A percentile compares a stretch with the other conserved stretches of the same genome.
phyloP scores from a whole-genome alignment of 2,797 vertebrate genomes.

The Muraenolepis orangiensis region DNA sequence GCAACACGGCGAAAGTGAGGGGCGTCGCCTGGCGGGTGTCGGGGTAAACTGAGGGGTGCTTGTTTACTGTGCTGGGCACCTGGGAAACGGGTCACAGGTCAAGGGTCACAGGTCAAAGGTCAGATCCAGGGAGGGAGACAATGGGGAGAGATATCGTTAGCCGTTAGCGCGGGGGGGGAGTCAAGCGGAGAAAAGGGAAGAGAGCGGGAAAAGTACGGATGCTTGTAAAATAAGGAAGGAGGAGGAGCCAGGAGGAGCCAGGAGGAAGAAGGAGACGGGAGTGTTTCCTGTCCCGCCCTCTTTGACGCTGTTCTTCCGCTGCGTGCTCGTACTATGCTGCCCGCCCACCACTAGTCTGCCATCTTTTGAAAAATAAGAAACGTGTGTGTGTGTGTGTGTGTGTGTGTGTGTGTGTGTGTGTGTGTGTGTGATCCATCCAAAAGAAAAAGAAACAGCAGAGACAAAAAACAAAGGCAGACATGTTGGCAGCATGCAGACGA shows the following conservation, averaged over 20 bases:
- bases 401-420: background rate
- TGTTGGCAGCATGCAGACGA: background rate
- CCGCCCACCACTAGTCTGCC: background rate
- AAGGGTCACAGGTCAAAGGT: slow-evolving; percentile 75
- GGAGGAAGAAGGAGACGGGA: background rate
- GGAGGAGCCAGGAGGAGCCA: background rate
- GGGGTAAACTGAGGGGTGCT: slow-evolving; percentile 99
- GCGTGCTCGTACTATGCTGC: background rate
- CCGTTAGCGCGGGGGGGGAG: background rate
- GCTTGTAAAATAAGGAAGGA: background rate
- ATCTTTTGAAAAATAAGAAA: background rate
- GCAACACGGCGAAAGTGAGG: slow-evolving; percentile 98
- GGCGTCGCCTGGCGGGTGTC: slow-evolving; percentile 99
- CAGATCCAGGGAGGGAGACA: slow-evolving; percentile 74
- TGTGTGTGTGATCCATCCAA: background rate
- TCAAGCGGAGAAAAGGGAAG: background rate
- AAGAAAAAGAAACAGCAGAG: no score
- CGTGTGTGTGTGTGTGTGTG: background rate
- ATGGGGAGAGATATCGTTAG: background rate
- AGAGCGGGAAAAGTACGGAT: background rate
- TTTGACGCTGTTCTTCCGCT: background rate
- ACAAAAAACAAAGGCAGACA: background rate
- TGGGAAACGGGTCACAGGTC: slow-evolving; percentile 72
- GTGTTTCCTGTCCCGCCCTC: background rate
- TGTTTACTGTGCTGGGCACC: slow-evolving; percentile 98